A percentile compares a stretch with the other conserved stretches of the same genome.
These are phyloP conservation scores for Manis crassicaudata DNA, from an alignment of 2,797 vertebrate species.

Conservation along the genomic window DNA sequence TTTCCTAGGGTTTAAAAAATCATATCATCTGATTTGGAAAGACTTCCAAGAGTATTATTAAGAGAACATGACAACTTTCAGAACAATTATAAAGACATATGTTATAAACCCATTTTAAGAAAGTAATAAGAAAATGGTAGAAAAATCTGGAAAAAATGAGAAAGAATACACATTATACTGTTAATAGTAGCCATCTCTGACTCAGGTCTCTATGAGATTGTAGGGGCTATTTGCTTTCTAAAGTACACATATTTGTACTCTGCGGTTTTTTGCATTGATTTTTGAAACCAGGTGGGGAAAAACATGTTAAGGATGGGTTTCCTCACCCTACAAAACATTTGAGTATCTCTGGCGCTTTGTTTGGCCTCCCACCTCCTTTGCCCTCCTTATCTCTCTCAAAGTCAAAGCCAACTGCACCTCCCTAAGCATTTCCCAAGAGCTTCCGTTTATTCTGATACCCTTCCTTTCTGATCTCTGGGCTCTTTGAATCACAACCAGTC, in stretches of 20 bases:
- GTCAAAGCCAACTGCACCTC: background rate
- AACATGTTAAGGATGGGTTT: background rate
- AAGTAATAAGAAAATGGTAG: slow-evolving; percentile 12
- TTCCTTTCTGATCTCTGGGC: background rate
- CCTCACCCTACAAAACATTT: background rate
- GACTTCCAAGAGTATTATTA: background rate
- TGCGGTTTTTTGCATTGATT: slow-evolving; percentile 21
- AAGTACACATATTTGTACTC: slow-evolving; percentile 21
- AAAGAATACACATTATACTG: background rate
- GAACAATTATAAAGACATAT: slow-evolving; percentile 17
- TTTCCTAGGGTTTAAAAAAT: background rate
- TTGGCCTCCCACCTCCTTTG: background rate
- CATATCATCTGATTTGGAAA: slow-evolving; percentile 22
- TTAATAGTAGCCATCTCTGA: background rate
- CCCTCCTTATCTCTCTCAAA: background rate
- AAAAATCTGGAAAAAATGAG: background rate
- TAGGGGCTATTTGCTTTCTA: background rate
- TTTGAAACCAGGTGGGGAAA: background rate
- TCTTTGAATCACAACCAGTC: background rate
- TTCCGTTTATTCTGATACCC: background rate
- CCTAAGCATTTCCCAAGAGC: background rate
- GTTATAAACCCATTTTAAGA: background rate
- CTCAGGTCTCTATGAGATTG: background rate
- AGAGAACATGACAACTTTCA: slow-evolving; percentile 6
- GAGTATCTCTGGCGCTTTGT: background rate